Percentiles rank a stretch among this genome's conserved stretches.
Evolutionary conservation across 2,113 vertebrate genomes (phyloP).

Genomic region (Ardeotis arabs): DNA sequence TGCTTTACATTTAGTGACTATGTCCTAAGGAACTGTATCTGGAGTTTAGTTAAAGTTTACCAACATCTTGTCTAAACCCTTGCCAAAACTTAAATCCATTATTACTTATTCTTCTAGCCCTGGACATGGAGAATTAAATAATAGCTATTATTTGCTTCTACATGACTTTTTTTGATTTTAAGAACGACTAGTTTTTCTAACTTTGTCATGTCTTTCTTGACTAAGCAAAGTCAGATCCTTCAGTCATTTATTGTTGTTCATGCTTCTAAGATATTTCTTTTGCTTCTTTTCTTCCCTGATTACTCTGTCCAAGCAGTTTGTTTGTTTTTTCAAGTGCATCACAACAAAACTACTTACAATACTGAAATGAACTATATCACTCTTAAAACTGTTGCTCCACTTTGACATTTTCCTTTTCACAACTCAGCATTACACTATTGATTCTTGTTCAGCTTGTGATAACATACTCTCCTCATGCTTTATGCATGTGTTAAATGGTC

Average conservation of each 20-base stretch:
- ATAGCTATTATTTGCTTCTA: background rate
- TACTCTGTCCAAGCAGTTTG: background rate
- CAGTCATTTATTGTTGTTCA: background rate
- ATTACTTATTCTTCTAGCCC: background rate
- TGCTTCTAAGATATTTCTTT: background rate
- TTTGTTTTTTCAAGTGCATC: background rate
- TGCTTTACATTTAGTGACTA: background rate
- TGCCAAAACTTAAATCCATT: background rate
- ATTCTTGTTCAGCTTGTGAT: background rate
- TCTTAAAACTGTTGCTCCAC: background rate
- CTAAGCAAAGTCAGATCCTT: background rate
- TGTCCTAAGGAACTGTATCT: background rate
- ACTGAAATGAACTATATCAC: background rate
- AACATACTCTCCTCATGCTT: background rate
- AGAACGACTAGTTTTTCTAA: background rate
- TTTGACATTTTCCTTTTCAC: background rate
- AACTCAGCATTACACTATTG: background rate
- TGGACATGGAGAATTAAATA: background rate
- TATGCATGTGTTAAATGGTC: background rate
- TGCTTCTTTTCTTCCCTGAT: background rate
- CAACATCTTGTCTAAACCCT: background rate
- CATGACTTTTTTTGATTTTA: background rate
- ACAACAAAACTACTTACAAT: background rate
- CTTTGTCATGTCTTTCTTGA: background rate
- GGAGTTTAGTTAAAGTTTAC: background rate